Percentiles rank a stretch among this genome's conserved stretches.
phyloP scores from a whole-genome alignment of 1,140 invertebrate genomes.

The Argopecten irradians region DNA sequence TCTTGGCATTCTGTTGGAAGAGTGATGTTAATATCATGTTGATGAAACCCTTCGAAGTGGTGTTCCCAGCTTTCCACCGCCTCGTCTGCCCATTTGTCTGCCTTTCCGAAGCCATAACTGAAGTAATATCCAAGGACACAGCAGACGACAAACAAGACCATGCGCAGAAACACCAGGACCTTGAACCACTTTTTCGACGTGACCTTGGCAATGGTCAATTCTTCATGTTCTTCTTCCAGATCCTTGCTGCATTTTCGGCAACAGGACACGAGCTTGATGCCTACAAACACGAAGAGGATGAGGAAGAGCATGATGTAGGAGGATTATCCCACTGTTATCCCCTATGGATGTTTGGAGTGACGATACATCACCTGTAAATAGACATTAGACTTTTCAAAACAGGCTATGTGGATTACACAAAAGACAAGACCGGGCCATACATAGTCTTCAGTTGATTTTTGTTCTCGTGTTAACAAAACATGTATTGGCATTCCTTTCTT shows the following conservation, averaged over 20 bases:
- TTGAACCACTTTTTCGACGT: background rate
- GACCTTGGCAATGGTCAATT: background rate
- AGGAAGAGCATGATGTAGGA: background rate
- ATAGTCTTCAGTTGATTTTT: too few species aligned
- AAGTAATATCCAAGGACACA: background rate
- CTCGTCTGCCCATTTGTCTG: background rate
- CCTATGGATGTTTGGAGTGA: background rate
- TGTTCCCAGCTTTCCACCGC: background rate
- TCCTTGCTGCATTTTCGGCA: constrained; percentile 14
- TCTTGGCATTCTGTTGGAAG: background rate
- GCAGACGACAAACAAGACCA: background rate
- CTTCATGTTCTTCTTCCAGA: background rate
- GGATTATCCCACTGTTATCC: background rate
- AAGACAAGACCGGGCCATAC: too few species aligned
- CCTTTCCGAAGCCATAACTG: background rate
- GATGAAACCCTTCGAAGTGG: background rate
- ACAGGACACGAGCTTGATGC: background rate
- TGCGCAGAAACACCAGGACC: background rate
- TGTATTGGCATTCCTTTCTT: too few species aligned
- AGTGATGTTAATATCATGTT: background rate
- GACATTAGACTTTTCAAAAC: too few species aligned
- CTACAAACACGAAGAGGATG: background rate
- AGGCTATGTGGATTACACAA: too few species aligned
- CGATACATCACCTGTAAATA: background rate
- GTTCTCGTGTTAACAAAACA: too few species aligned